Conservation (phyloP, 1,140 invertebrate species). For the Heliconius hewitsoni region DNA sequence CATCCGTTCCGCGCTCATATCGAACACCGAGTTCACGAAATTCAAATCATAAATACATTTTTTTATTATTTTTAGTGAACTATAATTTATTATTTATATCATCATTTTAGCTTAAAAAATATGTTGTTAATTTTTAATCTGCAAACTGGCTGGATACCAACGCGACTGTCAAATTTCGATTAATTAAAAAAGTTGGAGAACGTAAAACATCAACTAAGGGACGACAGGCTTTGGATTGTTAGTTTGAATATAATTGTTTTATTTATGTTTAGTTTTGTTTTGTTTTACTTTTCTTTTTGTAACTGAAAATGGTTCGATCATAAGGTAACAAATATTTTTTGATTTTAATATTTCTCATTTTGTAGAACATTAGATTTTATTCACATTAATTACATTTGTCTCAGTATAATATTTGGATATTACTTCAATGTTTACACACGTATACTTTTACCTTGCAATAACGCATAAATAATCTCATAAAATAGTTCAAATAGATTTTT, state of each 20-base stretch:
- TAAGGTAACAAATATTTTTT: slow-evolving; percentile 10
- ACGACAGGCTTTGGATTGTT: slow-evolving; percentile 20
- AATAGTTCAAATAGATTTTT: neutral
- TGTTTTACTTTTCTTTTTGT: neutral
- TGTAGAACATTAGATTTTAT: neutral
- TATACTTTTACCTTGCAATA: neutral
- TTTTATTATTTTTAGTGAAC: slow-evolving; percentile 20
- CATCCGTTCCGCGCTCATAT: slow-evolving; percentile 29
- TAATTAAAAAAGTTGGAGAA: slow-evolving; percentile 31
- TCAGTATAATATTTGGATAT: too few species aligned
- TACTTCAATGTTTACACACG: neutral
- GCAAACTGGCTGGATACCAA: neutral
- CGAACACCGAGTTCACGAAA: slow-evolving; percentile 27
- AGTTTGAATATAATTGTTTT: slow-evolving; percentile 24
- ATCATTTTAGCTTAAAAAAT: neutral
- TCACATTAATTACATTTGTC: neutral
- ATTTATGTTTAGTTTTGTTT: neutral
- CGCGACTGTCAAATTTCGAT: slow-evolving; percentile 18
- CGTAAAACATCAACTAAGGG: slow-evolving; percentile 21
- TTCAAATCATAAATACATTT: slow-evolving; percentile 18
- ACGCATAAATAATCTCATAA: neutral
- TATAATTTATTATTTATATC: neutral
- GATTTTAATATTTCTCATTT: neutral
- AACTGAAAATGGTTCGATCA: neutral
- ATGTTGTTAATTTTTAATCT: neutral